Percentiles rank a stretch among this genome's conserved stretches.
phyloP scores from a whole-genome alignment of 2,113 vertebrate species.

The Pluvianellus socialis region DNA sequence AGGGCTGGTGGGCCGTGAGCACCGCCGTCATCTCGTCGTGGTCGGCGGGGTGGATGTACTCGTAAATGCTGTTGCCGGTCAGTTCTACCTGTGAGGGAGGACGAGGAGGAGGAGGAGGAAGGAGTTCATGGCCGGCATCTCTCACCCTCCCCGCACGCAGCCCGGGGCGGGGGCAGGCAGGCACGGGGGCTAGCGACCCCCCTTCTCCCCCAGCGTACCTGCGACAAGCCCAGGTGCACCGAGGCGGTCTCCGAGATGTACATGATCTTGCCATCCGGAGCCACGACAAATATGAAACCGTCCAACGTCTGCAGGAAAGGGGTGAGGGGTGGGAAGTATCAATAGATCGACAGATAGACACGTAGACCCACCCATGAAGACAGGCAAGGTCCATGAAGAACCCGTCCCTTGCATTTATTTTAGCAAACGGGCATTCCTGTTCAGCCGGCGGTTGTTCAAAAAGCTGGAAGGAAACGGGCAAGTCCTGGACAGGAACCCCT shows the following conservation, averaged over 20 bases:
- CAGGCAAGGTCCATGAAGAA: neutral
- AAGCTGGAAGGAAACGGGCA: neutral
- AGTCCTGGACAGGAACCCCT: neutral
- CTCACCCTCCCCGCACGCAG: neutral
- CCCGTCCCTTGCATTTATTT: neutral
- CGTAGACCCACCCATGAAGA: neutral
- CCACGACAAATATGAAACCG: constrained; percentile 98
- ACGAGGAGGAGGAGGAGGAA: neutral
- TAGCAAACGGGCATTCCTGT: neutral
- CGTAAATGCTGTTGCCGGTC: constrained; percentile 97
- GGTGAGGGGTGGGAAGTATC: neutral
- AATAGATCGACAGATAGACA: neutral
- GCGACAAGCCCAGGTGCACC: constrained; percentile 94
- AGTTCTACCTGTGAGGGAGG: constrained; percentile 90
- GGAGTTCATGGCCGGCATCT: neutral
- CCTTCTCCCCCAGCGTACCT: constrained; percentile 75
- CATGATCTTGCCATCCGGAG: constrained; percentile 99
- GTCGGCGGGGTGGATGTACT: constrained; percentile 96
- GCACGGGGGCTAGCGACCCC: neutral
- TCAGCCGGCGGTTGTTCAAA: neutral
- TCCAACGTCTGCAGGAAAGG: constrained; percentile 87
- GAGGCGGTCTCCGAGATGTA: constrained; percentile 99
- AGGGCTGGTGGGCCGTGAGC: constrained; percentile 94
- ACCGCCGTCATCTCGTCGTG: constrained; percentile 97
- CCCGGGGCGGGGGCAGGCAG: too few relatives aligned